phyloP scores from a whole-genome alignment of 1,140 invertebrate genomes.

The Chironomus striatipennis region DNA sequence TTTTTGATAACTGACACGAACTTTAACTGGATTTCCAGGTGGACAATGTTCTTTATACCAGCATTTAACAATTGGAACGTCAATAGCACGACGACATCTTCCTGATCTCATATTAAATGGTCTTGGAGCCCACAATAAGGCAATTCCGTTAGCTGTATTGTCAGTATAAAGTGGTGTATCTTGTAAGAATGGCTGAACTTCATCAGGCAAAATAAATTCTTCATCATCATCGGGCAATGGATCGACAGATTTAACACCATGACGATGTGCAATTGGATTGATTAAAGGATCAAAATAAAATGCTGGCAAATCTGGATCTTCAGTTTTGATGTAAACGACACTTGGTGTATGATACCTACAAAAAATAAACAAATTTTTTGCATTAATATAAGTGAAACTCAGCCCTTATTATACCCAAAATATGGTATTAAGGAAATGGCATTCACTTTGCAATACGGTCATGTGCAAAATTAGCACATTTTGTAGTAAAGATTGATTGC shows the following conservation, averaged over 20 bases:
- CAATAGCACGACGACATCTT: slow-evolving; percentile 80
- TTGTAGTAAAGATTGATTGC: too few species aligned
- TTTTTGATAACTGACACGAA: slow-evolving; percentile 98
- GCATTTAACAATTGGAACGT: slow-evolving; percentile 93
- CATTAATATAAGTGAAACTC: neutral
- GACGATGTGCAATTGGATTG: slow-evolving; percentile 95
- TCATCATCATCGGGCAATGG: slow-evolving; percentile 88
- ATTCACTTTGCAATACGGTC: neutral
- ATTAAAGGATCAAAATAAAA: slow-evolving; percentile 99
- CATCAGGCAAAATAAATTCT: slow-evolving; percentile 87
- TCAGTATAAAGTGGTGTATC: slow-evolving; percentile 96
- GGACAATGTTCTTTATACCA: slow-evolving; percentile 99
- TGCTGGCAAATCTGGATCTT: slow-evolving; percentile 99
- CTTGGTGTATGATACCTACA: slow-evolving; percentile 96
- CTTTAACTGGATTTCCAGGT: slow-evolving; percentile 97
- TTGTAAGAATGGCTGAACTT: slow-evolving; percentile 84
- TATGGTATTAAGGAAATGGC: slow-evolving; percentile 26
- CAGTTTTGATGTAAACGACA: slow-evolving; percentile 99
- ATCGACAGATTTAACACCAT: slow-evolving; percentile 71
- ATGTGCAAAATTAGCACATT: too few species aligned
- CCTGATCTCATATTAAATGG: slow-evolving; percentile 95
- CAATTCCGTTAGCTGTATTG: slow-evolving; percentile 98
- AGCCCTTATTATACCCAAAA: slow-evolving; percentile 17
- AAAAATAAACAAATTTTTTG: slow-evolving; percentile 32
- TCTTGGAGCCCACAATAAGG: slow-evolving; percentile 95